These are phyloP conservation scores for Phthorimaea operculella DNA, from an alignment of 1,140 invertebrate species.

Conservation along the genomic window DNA sequence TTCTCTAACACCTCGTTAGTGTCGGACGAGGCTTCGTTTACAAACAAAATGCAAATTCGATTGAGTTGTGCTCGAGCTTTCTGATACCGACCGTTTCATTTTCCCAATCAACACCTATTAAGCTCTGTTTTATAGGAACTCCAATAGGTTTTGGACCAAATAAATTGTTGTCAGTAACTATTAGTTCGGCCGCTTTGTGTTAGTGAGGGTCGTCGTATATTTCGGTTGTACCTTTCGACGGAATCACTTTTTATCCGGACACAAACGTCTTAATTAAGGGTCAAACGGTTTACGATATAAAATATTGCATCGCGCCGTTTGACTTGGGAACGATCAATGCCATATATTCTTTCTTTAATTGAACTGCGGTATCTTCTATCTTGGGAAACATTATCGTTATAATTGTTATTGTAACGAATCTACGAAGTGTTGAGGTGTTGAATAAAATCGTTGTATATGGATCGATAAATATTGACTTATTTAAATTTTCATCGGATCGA, in stretches of 20 bases:
- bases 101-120: conserved; percentile 47
- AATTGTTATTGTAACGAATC: conserved; percentile 3
- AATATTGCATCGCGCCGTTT: conserved; percentile 41
- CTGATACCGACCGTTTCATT: conserved; percentile 32
- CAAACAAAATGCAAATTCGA: conserved; percentile 59
- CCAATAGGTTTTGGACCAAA: conserved; percentile 36
- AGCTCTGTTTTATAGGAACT: conserved; percentile 30
- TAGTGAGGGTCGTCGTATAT: conserved; percentile 37
- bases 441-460: conserved; percentile 9
- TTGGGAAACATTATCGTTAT: background rate
- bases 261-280: conserved; percentile 56
- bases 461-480: conserved; percentile 17
- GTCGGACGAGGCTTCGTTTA: conserved; percentile 43
- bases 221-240: conserved; percentile 31
- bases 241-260: conserved; percentile 38
- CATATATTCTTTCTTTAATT: conserved; percentile 25
- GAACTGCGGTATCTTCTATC: conserved; percentile 8
- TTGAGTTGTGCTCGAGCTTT: conserved; percentile 43
- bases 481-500: conserved; percentile 9
- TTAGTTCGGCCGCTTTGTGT: conserved; percentile 46
- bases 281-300: conserved; percentile 36
- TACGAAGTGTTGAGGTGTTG: background rate
- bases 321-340: conserved; percentile 21
- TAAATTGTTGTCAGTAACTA: conserved; percentile 43
- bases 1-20: conserved; percentile 61